These are phyloP conservation scores for Eilema caniola DNA, from an alignment of 2,888 invertebrate species.

Conservation along the genomic window DNA sequence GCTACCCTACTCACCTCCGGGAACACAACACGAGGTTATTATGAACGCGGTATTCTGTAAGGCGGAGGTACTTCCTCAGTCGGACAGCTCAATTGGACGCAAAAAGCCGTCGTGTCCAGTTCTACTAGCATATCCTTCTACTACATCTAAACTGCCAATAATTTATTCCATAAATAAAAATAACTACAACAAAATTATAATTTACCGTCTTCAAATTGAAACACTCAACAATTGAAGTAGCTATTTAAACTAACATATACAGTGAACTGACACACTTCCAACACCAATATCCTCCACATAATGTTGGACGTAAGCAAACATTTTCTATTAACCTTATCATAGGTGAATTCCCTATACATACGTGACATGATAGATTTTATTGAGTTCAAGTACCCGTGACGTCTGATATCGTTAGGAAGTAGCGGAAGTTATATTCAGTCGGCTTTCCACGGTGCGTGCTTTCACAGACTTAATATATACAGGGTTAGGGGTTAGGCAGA, in stretches of 20 bases:
- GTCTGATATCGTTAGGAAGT: background rate
- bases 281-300: background rate
- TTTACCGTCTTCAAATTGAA: background rate
- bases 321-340: background rate
- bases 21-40: too few species aligned
- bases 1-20: too few species aligned
- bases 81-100: too few species aligned
- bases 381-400: background rate
- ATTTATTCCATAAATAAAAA: background rate
- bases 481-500: too few species aligned
- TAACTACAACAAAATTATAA: background rate
- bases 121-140: too few species aligned
- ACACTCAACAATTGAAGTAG: background rate
- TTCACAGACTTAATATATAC: background rate
- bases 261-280: background rate
- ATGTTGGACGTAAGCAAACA: background rate
- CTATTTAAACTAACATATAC: background rate
- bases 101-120: too few species aligned
- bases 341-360: slow-evolving; percentile 3
- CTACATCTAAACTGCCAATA: background rate
- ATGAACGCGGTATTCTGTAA: too few species aligned
- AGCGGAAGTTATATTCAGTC: background rate
- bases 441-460: background rate
- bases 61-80: too few species aligned
- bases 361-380: background rate